A percentile compares a stretch with the other conserved stretches of the same genome.
phyloP scores from a whole-genome alignment of 2,797 vertebrate genomes.

The Coilia nasus region DNA sequence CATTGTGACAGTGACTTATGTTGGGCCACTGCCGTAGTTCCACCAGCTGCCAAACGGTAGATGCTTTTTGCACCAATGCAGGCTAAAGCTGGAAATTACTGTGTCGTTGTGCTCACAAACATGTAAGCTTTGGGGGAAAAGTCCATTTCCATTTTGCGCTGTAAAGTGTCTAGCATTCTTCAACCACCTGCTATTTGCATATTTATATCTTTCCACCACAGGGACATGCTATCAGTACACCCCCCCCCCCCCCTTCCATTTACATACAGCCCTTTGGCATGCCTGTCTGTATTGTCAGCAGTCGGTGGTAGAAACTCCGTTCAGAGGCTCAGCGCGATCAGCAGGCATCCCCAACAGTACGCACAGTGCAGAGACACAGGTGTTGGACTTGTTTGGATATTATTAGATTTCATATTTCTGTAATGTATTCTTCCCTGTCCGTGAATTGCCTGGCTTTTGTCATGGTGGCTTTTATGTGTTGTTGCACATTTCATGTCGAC shows the following conservation, averaged over 20 bases:
- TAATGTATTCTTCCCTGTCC: neutral
- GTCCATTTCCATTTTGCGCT: constrained; percentile 1
- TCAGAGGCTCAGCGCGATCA: neutral
- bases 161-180: neutral
- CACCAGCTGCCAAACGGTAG: neutral
- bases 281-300: neutral
- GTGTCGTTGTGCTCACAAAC: neutral
- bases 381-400: neutral
- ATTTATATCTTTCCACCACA: neutral
- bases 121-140: neutral
- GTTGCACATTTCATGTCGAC: neutral
- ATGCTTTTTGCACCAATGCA: neutral
- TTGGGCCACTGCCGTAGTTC: neutral
- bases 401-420: no score
- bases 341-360: neutral
- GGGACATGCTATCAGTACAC: neutral
- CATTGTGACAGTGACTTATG: constrained; percentile 9
- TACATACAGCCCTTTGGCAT: constrained; percentile 11
- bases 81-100: neutral
- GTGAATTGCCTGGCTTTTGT: neutral
- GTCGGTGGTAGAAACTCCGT: neutral
- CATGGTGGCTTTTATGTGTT: neutral
- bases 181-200: neutral
- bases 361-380: neutral
- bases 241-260: neutral